Conservation (phyloP, 2,888 invertebrate genomes). For the Drosophila rellima region DNA sequence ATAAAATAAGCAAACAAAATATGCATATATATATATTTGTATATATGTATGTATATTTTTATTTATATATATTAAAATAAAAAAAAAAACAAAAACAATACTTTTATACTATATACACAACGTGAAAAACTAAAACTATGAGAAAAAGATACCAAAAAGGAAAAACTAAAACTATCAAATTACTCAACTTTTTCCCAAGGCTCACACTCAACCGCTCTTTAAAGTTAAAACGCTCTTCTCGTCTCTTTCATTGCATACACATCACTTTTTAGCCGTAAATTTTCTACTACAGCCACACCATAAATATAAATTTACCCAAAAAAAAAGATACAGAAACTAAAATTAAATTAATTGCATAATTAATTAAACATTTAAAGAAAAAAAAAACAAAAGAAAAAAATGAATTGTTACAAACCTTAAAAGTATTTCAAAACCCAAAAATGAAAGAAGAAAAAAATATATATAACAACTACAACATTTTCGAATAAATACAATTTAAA, state of each 20-base stretch:
- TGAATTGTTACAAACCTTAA: conserved; percentile 29
- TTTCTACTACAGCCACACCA: conserved; percentile 69
- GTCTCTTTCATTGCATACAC: conserved; percentile 42
- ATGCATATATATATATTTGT: conserved; percentile 8
- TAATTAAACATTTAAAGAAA: conserved; percentile 16
- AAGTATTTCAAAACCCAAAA: conserved; percentile 18
- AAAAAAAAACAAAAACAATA: conserved; percentile 46
- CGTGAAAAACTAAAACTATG: conserved; percentile 31
- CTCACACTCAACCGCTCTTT: conserved; percentile 42
- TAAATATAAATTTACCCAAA: conserved; percentile 44
- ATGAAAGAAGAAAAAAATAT: conserved; percentile 1
- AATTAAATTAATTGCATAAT: conserved; percentile 17
- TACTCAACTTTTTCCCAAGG: conserved; percentile 49
- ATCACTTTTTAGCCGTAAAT: conserved; percentile 65
- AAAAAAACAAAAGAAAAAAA: conserved; percentile 4
- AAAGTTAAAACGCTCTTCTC: conserved; percentile 39
- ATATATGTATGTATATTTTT: conserved; percentile 25
- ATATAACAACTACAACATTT: conserved; percentile 27
- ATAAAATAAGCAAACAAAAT: conserved; percentile 65
- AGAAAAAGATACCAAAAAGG: conserved; percentile 7
- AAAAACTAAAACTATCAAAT: conserved; percentile 30
- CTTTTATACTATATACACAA: conserved; percentile 76
- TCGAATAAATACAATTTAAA: conserved; percentile 13
- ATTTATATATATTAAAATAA: conserved; percentile 21
- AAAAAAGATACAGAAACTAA: conserved; percentile 7